Conservation (phyloP, 2,113 vertebrate genomes). For the Beaufortia kweichowensis region DNA sequence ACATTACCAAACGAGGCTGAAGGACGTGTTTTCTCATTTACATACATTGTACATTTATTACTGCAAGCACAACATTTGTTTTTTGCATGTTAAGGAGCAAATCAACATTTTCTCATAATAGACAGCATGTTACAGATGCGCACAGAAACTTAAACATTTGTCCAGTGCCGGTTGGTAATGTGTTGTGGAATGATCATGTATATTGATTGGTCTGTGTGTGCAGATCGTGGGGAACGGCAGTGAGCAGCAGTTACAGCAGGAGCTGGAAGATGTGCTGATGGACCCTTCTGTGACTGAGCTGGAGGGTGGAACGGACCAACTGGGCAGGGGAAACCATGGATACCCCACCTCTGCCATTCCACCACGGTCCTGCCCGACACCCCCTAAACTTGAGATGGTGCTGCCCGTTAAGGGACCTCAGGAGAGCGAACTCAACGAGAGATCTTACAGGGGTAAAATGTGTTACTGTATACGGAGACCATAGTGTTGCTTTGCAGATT, state of each 20-base stretch:
- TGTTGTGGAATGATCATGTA: background rate
- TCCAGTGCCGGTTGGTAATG: background rate
- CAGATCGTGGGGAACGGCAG: conserved; percentile 98
- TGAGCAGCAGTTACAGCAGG: conserved; percentile 93
- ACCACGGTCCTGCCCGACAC: conserved; percentile 69
- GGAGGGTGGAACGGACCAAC: conserved; percentile 62
- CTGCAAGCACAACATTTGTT: too few species aligned
- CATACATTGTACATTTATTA: too few species aligned
- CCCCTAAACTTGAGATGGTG: conserved; percentile 86
- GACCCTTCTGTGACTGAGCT: conserved; percentile 86
- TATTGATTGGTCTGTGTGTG: conserved; percentile 24
- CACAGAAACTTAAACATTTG: background rate
- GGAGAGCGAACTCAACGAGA: conserved; percentile 86
- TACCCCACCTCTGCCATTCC: conserved; percentile 60
- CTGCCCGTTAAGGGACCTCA: conserved; percentile 88
- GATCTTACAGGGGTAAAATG: conserved; percentile 58
- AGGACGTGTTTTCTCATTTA: too few species aligned
- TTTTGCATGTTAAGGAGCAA: too few species aligned
- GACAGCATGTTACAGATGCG: background rate
- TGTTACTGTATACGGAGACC: too few species aligned
- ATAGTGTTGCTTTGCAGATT: too few species aligned
- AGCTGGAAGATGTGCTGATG: conserved; percentile 97
- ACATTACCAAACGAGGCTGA: too few species aligned
- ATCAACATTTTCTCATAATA: background rate
- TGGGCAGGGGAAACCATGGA: conserved; percentile 69